Conservation (phyloP, 2,888 invertebrate species). For the Parasteatoda lunata region DNA sequence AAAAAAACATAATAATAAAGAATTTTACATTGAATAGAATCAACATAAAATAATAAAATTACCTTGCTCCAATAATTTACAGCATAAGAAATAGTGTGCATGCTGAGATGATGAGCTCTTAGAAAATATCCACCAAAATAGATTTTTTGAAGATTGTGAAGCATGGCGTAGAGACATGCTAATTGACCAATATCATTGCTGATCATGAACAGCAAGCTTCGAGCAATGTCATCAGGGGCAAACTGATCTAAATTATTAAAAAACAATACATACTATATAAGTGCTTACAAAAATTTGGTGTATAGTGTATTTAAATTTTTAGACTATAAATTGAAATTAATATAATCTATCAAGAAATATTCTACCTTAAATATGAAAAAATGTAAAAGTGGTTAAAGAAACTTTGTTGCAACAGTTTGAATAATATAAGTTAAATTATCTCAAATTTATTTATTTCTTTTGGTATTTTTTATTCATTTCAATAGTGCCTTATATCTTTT, state of each 20-base stretch:
- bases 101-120: conserved; percentile 81
- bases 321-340: too few relatives aligned
- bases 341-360: too few relatives aligned
- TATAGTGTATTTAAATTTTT: too few relatives aligned
- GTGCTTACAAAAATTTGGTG: too few relatives aligned
- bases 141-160: conserved; percentile 79
- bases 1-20: not conserved
- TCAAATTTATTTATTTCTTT: too few relatives aligned
- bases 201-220: conserved; percentile 80
- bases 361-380: too few relatives aligned
- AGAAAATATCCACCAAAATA: conserved; percentile 84
- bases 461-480: too few relatives aligned
- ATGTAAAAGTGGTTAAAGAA: too few relatives aligned
- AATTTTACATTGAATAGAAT: not conserved
- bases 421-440: too few relatives aligned
- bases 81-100: conserved; percentile 81
- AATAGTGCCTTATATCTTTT: too few relatives aligned
- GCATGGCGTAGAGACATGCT: conserved; percentile 81
- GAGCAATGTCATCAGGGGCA: conserved; percentile 79
- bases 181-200: conserved; percentile 84
- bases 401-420: too few relatives aligned
- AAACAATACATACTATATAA: too few relatives aligned
- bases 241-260: conserved; percentile 70
- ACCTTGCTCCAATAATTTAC: conserved; percentile 82
- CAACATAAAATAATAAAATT: conserved; percentile 29